Evolutionary conservation across 2,113 vertebrate genomes (phyloP).

Genomic region (Oriolus oriolus): DNA sequence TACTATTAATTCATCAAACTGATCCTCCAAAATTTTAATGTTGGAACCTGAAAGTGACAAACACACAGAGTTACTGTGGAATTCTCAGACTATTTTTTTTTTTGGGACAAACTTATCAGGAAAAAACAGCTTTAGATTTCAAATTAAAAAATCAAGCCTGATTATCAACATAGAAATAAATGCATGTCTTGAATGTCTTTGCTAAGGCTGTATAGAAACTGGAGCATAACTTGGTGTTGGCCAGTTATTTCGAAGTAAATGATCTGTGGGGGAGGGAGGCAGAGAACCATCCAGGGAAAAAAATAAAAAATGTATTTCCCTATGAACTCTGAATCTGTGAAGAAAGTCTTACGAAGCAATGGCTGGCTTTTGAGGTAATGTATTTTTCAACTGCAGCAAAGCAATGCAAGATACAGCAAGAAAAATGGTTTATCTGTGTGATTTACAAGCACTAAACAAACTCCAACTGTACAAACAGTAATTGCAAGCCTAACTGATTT

Average conservation of each 20-base stretch:
- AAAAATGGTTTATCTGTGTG: neutral
- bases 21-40: slow-evolving; percentile 77
- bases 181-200: neutral
- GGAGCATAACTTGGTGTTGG: neutral
- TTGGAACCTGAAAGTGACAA: slow-evolving; percentile 59
- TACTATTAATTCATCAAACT: slow-evolving; percentile 86
- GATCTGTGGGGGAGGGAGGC: fast-evolving
- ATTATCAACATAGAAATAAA: neutral
- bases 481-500: neutral
- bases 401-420: neutral
- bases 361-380: neutral
- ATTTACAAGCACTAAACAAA: neutral
- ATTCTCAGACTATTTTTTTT: neutral
- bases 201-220: neutral
- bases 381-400: neutral
- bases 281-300: neutral
- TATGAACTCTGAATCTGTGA: neutral
- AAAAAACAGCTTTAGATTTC: neutral
- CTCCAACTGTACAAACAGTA: neutral
- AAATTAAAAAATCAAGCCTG: neutral
- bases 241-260: neutral
- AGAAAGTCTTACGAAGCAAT: neutral
- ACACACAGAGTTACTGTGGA: neutral
- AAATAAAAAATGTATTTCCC: fast-evolving
- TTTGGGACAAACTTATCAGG: neutral